A percentile compares a stretch with the other conserved stretches of the same genome.
Conservation (phyloP, 64 coral and sea anemone species). For the Anthopleura sola region DNA sequence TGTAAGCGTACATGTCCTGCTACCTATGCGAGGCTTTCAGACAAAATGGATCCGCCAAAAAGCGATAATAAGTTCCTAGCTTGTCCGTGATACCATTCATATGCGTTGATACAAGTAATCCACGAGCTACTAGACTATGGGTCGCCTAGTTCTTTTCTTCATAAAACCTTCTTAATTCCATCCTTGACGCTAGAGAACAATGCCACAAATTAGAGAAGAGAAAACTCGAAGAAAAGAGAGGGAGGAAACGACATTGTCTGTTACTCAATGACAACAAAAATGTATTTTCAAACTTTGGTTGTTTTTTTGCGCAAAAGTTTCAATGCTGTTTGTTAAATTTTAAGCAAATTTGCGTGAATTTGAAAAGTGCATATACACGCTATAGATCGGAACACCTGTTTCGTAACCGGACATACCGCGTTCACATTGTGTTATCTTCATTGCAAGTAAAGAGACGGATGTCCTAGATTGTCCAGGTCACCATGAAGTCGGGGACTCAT, state of each 20-base stretch:
- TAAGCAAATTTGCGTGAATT: neutral
- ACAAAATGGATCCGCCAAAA: neutral
- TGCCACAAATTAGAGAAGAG: neutral
- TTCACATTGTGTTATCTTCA: conserved; percentile 1
- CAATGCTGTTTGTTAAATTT: too few species aligned
- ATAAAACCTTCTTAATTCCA: conserved; percentile 3
- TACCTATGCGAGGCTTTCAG: conserved; percentile 7
- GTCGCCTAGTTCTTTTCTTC: neutral
- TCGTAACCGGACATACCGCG: neutral
- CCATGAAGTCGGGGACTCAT: conserved; percentile 6
- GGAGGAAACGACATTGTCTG: neutral
- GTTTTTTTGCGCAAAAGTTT: too few species aligned
- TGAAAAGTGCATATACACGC: neutral
- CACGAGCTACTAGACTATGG: conserved; percentile 17
- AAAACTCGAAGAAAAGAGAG: neutral
- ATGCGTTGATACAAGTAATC: conserved; percentile 19
- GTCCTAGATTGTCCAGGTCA: neutral
- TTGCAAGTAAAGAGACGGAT: neutral
- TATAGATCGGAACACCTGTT: neutral
- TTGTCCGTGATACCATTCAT: conserved; percentile 12
- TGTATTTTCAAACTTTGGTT: too few species aligned
- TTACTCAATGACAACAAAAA: neutral
- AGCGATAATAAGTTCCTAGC: conserved; percentile 20
- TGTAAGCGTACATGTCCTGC: neutral
- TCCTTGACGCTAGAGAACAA: conserved; percentile 7